These are phyloP conservation scores for Bubo bubo DNA, from an alignment of 2,113 vertebrate species.

Conservation along the genomic window DNA sequence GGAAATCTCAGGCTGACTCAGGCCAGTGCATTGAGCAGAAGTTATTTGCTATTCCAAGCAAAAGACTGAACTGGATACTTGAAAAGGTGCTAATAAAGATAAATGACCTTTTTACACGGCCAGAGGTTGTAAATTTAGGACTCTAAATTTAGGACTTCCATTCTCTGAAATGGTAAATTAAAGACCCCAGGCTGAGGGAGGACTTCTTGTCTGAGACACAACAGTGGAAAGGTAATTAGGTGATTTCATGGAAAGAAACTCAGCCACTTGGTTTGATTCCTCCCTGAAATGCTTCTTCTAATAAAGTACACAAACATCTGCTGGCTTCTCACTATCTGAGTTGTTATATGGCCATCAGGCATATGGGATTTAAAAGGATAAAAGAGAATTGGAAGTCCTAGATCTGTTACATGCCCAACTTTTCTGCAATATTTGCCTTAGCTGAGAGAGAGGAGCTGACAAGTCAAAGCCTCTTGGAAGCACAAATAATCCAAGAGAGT, in stretches of 20 bases:
- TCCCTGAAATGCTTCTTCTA: neutral
- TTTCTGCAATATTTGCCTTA: neutral
- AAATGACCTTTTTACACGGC: neutral
- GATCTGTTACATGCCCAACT: neutral
- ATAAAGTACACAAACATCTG: neutral
- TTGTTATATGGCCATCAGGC: neutral
- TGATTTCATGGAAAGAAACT: neutral
- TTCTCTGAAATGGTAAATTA: neutral
- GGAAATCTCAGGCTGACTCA: neutral
- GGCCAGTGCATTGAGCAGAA: neutral
- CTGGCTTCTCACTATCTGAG: neutral
- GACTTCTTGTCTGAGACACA: neutral
- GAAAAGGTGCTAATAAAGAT: neutral
- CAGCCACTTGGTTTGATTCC: neutral
- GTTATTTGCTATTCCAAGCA: neutral
- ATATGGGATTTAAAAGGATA: neutral
- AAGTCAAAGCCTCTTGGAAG: neutral
- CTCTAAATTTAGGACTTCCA: neutral
- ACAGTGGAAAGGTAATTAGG: neutral
- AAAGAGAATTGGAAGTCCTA: neutral
- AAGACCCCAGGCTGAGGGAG: neutral
- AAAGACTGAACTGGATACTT: neutral
- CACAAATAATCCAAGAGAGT: neutral
- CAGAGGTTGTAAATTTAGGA: neutral
- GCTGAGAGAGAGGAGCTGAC: neutral